Conservation (phyloP, 2,797 vertebrate genomes). For the Argyrosomus regius region DNA sequence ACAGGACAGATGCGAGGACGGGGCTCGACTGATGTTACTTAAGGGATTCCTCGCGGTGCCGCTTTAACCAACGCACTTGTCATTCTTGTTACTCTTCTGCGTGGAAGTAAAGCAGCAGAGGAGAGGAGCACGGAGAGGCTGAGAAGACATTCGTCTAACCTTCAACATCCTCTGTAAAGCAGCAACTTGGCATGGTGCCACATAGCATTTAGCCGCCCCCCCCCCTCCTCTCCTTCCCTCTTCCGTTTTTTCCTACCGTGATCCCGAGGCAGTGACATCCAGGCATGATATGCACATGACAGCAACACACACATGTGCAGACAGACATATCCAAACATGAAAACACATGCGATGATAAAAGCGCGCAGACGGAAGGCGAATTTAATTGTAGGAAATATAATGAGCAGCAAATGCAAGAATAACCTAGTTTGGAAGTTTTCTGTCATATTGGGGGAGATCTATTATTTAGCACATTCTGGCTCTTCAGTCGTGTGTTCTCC, state of each 20-base stretch:
- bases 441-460: conserved; percentile 36
- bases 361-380: conserved; percentile 21
- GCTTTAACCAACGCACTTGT: conserved; percentile 59
- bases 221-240: too few species aligned
- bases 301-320: conserved; percentile 34
- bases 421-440: conserved; percentile 75
- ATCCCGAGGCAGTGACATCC: conserved; percentile 57
- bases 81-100: conserved; percentile 32
- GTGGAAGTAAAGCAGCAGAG: conserved; percentile 14
- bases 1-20: not conserved
- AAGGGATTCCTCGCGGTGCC: conserved; percentile 59
- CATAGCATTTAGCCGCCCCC: conserved; percentile 34
- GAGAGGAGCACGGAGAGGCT: conserved; percentile 13
- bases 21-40: conserved; percentile 52
- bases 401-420: conserved; percentile 34
- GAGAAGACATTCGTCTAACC: conserved; percentile 65
- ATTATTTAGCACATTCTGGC: conserved; percentile 53
- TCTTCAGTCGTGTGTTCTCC: conserved; percentile 21
- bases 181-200: conserved; percentile 62
- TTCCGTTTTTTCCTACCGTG: not conserved
- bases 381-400: conserved; percentile 2
- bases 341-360: not conserved
- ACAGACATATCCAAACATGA: not conserved
- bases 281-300: conserved; percentile 33
- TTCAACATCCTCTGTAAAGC: conserved; percentile 64